Conservation (phyloP, 2,113 vertebrate genomes). For the Oncorhynchus keta region DNA sequence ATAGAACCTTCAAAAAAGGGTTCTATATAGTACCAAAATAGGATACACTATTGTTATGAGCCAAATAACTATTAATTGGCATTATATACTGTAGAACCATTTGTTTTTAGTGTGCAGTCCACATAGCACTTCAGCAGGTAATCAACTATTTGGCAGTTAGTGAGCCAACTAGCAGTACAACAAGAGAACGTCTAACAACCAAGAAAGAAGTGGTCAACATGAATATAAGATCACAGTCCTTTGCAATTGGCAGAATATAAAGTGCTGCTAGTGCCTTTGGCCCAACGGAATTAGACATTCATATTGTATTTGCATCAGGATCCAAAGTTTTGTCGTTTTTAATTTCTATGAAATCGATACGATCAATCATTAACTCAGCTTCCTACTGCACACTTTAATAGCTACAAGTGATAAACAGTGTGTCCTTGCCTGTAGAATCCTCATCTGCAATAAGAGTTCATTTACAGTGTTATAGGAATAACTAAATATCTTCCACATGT, state of each 20-base stretch:
- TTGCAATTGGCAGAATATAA: neutral
- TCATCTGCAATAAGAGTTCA: neutral
- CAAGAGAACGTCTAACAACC: neutral
- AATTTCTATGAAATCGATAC: slow-evolving; percentile 31
- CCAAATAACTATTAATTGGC: too few relatives aligned
- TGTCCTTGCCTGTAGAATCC: neutral
- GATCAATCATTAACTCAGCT: slow-evolving; percentile 49
- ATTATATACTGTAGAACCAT: too few relatives aligned
- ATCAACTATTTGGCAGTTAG: neutral
- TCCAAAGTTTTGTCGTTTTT: slow-evolving; percentile 43
- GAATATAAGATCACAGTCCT: neutral
- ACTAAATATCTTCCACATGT: neutral
- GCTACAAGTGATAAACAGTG: neutral
- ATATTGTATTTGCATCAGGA: slow-evolving; percentile 3
- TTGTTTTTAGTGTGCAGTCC: too few relatives aligned
- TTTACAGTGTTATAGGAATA: neutral
- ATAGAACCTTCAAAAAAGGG: too few relatives aligned
- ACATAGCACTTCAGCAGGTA: too few relatives aligned
- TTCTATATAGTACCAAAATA: too few relatives aligned
- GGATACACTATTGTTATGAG: too few relatives aligned
- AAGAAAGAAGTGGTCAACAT: neutral
- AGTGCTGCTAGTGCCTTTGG: neutral
- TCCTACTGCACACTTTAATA: neutral
- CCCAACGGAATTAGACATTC: too few relatives aligned
- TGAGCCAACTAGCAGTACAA: neutral